phyloP scores from a whole-genome alignment of 2,797 vertebrate genomes.

The Sebastes diaconus region DNA sequence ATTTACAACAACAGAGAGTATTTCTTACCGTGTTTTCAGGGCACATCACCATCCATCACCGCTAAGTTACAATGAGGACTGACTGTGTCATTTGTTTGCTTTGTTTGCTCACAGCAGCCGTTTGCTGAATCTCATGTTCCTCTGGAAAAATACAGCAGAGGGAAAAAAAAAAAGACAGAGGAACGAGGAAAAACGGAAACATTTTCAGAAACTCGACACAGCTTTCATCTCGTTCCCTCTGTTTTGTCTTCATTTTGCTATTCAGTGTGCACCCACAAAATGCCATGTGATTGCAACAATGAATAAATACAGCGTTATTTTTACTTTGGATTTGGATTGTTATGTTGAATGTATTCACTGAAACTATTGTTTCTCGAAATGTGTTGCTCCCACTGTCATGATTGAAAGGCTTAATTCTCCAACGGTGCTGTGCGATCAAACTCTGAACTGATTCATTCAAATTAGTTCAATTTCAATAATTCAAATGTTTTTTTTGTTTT shows the following conservation, averaged over 20 bases:
- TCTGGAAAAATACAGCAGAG: conserved; percentile 40
- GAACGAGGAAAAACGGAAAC: conserved; percentile 12
- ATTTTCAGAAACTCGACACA: conserved; percentile 47
- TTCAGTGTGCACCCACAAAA: conserved; percentile 23
- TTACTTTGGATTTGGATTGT: conserved; percentile 21
- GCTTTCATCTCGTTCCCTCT: conserved; percentile 49
- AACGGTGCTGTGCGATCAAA: neutral
- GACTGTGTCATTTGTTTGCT: conserved; percentile 74
- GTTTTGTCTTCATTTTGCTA: conserved; percentile 23
- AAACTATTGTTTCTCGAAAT: conserved; percentile 26
- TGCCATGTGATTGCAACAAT: conserved; percentile 39
- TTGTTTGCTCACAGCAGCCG: conserved; percentile 73
- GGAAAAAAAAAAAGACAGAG: neutral
- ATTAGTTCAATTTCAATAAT: conserved; percentile 22
- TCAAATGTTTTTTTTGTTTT: too few species aligned
- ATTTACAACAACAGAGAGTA: conserved; percentile 35
- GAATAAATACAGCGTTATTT: conserved; percentile 48
- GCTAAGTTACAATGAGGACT: conserved; percentile 58
- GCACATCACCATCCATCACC: conserved; percentile 69
- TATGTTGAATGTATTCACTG: conserved; percentile 5
- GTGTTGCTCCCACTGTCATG: conserved; percentile 9
- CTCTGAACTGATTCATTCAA: conserved; percentile 4
- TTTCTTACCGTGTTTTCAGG: conserved; percentile 62
- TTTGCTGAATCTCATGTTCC: conserved; percentile 68
- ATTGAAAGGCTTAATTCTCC: conserved; percentile 14